phyloP scores from a whole-genome alignment of 1,140 invertebrate species.

The Zaprionus nigranus region DNA sequence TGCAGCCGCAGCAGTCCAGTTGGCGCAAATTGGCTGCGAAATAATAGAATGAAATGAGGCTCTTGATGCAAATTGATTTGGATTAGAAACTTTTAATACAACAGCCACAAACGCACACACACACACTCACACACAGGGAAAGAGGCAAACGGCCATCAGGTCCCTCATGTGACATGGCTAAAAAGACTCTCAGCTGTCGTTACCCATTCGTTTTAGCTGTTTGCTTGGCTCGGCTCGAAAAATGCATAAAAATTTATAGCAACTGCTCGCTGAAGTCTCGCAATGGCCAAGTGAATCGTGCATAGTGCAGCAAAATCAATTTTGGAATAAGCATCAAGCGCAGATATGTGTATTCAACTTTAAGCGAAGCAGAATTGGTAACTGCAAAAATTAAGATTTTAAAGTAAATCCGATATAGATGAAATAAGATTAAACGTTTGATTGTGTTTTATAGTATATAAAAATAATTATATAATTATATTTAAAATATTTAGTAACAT shows the following conservation, averaged over 20 bases:
- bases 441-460: no score
- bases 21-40: slow-evolving; percentile 67
- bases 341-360: slow-evolving; percentile 18
- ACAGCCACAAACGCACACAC: slow-evolving; percentile 22
- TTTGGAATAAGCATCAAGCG: slow-evolving; percentile 19
- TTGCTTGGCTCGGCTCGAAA: slow-evolving; percentile 53
- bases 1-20: slow-evolving; percentile 42
- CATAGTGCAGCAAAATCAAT: slow-evolving; percentile 35
- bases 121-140: neutral
- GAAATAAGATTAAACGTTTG: no score
- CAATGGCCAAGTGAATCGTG: neutral
- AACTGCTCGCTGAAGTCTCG: slow-evolving; percentile 23
- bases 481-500: no score
- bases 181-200: slow-evolving; percentile 35
- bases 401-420: neutral
- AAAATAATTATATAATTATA: no score
- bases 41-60: slow-evolving; percentile 83
- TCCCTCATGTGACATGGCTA: slow-evolving; percentile 47
- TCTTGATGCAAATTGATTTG: slow-evolving; percentile 84
- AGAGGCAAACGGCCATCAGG: neutral
- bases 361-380: neutral
- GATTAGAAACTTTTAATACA: slow-evolving; percentile 73
- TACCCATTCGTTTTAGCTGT: slow-evolving; percentile 25
- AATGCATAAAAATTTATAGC: slow-evolving; percentile 67
- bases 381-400: neutral